Base-by-base conservation (phyloP, 2,113 vertebrate genomes). In the Ahaetulla prasina region DNA sequence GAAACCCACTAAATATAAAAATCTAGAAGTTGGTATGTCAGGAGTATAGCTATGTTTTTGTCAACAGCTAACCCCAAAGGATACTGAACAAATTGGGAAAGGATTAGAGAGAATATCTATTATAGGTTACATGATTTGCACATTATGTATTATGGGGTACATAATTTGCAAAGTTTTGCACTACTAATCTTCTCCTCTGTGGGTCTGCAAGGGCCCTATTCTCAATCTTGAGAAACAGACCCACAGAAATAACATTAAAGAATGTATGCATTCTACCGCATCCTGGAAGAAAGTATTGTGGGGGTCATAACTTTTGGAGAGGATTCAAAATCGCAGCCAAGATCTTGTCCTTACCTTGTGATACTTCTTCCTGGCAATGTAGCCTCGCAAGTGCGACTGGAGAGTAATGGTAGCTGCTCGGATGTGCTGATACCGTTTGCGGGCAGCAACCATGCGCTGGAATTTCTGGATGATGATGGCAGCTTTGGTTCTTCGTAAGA, bases 401-500 rank as follows among this genome's bases (percentile, higher is more conserved):
- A 99, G 98, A 93, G 96, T 97, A 53, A 99, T 90, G 0, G 99
- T 98, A 0, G 98, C 98, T 3, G 98, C 97, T 94, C 97, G 98
- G 95, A 96, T 98, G 95, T 97, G 93, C 20, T 86, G 97, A 97
- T 99, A 99, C 50, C 95, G 97, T 92, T 96, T 98, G 93, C 55
- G 98, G 94, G 97, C 97, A 94, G 98, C 96, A 0, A 96, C 98
- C 99, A 99, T 99, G 93, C 98, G 98, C 97, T 98, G 99, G 95
- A 97, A 98, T 96, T 99, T 99, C 97, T 99, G 99, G 94, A 99
- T 98, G 93, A 97, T 89, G 96, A 96, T 97, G 92, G 99, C 99
- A 10, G 99, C 99, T 90, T 96, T 97, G 50, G 99, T 99, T 95
- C 98, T 98, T 39, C 98, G 98, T 96, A 99, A 96, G 95, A 99